Conservation (phyloP, 2,797 vertebrate species). For the Phyllotis vaccarum region DNA sequence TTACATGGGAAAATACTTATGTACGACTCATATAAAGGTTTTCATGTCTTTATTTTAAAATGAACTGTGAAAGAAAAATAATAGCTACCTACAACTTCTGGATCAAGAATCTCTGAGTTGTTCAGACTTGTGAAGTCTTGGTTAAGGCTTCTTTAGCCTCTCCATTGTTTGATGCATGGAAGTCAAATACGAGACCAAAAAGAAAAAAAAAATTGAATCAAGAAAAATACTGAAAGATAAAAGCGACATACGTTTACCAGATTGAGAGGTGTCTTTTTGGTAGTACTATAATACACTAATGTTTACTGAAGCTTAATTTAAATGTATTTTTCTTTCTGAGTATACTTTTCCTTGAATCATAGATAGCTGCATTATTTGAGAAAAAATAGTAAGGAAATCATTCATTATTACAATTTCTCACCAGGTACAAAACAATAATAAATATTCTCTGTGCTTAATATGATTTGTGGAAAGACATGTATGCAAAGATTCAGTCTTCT, state of each 20-base stretch:
- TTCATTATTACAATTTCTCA: neutral
- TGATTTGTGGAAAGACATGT: neutral
- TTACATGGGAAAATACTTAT: conserved; percentile 44
- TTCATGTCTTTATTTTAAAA: conserved; percentile 60
- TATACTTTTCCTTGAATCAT: neutral
- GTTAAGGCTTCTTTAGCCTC: neutral
- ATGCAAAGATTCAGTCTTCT: neutral
- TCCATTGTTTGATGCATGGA: neutral
- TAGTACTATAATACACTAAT: neutral
- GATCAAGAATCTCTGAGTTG: neutral
- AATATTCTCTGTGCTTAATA: neutral
- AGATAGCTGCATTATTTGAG: neutral
- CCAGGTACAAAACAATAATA: neutral
- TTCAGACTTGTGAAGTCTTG: neutral
- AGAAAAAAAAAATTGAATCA: neutral
- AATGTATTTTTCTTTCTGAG: neutral
- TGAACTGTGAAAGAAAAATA: conserved; percentile 49
- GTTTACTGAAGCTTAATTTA: neutral
- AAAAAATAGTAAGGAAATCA: neutral
- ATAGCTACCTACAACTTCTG: conserved; percentile 52
- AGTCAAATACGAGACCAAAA: conserved; percentile 27
- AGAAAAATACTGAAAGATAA: conserved; percentile 55
- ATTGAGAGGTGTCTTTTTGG: neutral
- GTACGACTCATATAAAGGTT: conserved; percentile 50
- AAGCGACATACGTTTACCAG: neutral